Evolutionary conservation across 2,797 vertebrate species (phyloP).

Genomic region (Brachymystax lenok): DNA sequence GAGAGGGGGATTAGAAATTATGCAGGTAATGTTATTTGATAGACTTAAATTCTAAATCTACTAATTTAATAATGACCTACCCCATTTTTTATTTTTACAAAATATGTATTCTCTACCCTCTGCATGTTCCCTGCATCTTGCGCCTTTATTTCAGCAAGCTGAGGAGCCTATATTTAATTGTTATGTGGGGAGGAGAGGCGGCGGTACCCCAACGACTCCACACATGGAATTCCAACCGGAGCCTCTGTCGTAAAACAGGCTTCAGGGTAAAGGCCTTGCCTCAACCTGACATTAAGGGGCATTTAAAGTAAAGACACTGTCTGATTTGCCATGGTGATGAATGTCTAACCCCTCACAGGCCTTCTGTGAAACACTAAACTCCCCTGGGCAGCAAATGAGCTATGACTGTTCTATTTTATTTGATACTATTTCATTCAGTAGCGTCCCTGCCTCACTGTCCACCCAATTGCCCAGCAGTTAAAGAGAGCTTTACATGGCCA

Average conservation of each 20-base stretch:
- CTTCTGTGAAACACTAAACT: conserved; percentile 76
- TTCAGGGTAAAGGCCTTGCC: conserved; percentile 71
- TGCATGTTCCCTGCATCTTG: neutral
- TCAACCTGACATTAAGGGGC: conserved; percentile 76
- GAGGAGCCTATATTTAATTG: neutral
- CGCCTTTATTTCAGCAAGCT: neutral
- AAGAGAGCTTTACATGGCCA: conserved; percentile 48
- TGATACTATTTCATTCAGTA: conserved; percentile 70
- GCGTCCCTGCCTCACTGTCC: conserved; percentile 59
- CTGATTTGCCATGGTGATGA: conserved; percentile 75
- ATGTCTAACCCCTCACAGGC: conserved; percentile 66
- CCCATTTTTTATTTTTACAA: too few relatives aligned
- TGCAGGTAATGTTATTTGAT: too few relatives aligned
- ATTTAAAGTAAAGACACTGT: conserved; percentile 75
- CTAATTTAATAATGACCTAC: too few relatives aligned
- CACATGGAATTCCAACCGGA: conserved; percentile 40
- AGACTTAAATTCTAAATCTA: too few relatives aligned
- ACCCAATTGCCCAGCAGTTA: conserved; percentile 59
- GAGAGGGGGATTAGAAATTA: too few relatives aligned
- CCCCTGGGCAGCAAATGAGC: conserved; percentile 72
- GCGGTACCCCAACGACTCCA: conserved; percentile 32
- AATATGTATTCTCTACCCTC: neutral
- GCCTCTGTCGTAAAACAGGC: conserved; percentile 64
- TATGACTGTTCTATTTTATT: conserved; percentile 75
- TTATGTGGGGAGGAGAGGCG: neutral